Conservation (phyloP, 2,888 invertebrate species). For the Pegoplata infirma region DNA sequence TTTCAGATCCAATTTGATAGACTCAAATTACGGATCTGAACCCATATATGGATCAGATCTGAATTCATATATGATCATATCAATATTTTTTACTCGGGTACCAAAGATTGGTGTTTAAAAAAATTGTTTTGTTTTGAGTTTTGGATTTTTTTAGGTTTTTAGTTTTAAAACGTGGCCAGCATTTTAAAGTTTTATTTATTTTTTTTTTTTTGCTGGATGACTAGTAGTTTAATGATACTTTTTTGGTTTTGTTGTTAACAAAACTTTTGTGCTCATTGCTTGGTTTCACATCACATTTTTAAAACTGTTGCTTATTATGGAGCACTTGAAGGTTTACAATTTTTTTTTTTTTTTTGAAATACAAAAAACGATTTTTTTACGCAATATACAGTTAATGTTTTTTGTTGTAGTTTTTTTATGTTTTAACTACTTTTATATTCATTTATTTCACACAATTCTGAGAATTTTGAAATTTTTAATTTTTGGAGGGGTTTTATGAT, state of each 20-base stretch:
- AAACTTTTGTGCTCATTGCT: constrained; percentile 3
- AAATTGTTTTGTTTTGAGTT: constrained; percentile 24
- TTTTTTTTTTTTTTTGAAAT: background rate
- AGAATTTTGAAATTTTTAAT: background rate
- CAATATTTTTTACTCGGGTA: too few species aligned
- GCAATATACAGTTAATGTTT: constrained; percentile 54
- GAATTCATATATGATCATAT: too few species aligned
- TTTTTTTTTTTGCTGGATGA: constrained; percentile 23
- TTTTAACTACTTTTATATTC: constrained; percentile 8
- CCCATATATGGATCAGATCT: too few species aligned
- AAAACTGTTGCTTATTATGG: constrained; percentile 51
- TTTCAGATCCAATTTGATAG: too few species aligned
- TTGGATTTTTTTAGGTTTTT: background rate
- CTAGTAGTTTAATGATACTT: constrained; percentile 7
- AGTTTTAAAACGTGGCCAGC: constrained; percentile 28
- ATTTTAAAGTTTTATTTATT: constrained; percentile 13
- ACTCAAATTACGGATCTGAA: too few species aligned
- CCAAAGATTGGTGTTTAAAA: too few species aligned
- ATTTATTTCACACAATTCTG: constrained; percentile 18
- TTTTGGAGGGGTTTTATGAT: background rate
- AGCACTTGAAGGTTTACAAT: constrained; percentile 47
- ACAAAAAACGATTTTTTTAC: constrained; percentile 36
- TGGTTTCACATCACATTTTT: constrained; percentile 43
- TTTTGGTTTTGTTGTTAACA: background rate
- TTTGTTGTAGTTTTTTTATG: constrained; percentile 26